Percentiles rank a stretch among this genome's conserved stretches.
phyloP scores from a whole-genome alignment of 1,140 invertebrate genomes.

The Nilaparvata lugens region DNA sequence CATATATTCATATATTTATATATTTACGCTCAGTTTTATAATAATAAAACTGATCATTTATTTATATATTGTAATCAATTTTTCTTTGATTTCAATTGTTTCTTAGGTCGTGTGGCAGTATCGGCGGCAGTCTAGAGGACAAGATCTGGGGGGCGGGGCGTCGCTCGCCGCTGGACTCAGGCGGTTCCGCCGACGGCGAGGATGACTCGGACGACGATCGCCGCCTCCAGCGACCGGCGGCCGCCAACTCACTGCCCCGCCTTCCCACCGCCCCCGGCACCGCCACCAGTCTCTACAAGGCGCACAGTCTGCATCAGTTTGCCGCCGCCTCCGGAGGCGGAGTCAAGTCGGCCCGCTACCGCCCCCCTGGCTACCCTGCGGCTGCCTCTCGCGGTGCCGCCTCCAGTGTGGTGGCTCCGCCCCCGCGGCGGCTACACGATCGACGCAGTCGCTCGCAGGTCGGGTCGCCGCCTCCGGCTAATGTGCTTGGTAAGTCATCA shows the following conservation, averaged over 20 bases:
- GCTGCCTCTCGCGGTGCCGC: conserved; percentile 48
- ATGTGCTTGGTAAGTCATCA: conserved; percentile 38
- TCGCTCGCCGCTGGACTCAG: conserved; percentile 60
- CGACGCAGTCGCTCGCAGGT: conserved; percentile 7
- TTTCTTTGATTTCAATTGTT: too few relatives aligned
- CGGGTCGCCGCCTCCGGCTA: conserved; percentile 37
- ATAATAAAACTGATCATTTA: too few relatives aligned
- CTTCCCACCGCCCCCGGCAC: conserved; percentile 39
- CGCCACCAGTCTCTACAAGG: conserved; percentile 52
- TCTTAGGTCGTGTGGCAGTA: conserved; percentile 63
- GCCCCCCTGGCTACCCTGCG: conserved; percentile 55
- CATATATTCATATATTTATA: too few relatives aligned
- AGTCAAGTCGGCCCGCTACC: conserved; percentile 75
- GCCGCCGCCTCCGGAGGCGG: conserved; percentile 38
- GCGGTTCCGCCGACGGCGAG: conserved; percentile 48
- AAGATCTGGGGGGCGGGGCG: conserved; percentile 46
- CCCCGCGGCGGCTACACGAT: conserved; percentile 30
- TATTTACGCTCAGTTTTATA: too few relatives aligned
- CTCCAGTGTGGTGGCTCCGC: conserved; percentile 31
- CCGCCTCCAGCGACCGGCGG: conserved; percentile 47
- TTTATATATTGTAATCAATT: too few relatives aligned
- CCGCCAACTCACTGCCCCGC: conserved; percentile 44
- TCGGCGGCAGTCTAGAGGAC: conserved; percentile 54
- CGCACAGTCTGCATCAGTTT: conserved; percentile 54
- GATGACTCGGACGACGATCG: conserved; percentile 50